Conservation (phyloP, 1,140 invertebrate species). For the Dinoponera quadriceps region DNA sequence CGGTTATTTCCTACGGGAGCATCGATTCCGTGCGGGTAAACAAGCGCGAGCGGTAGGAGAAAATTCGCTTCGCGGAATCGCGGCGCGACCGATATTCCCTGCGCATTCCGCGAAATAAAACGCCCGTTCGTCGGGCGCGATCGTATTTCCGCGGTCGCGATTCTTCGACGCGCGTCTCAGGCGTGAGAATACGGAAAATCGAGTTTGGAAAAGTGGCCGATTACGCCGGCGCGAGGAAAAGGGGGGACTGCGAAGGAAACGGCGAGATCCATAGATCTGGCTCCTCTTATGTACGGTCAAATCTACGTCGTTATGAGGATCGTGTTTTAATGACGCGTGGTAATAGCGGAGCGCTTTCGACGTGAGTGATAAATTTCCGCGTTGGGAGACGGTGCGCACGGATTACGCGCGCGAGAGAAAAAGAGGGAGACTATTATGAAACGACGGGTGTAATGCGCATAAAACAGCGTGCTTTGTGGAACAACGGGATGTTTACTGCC, state of each 20-base stretch:
- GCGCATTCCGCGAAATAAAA: constrained; percentile 21
- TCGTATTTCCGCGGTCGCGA: constrained; percentile 31
- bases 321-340: neutral
- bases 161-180: neutral
- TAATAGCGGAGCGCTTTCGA: too few species aligned
- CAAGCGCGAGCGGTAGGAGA: neutral
- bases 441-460: neutral
- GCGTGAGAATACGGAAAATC: constrained; percentile 15
- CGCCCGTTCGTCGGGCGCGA: neutral
- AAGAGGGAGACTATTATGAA: too few species aligned
- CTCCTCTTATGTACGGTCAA: neutral
- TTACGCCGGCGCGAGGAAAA: too few species aligned
- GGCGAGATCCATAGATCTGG: neutral
- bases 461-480: neutral
- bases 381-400: too few species aligned
- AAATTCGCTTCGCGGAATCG: constrained; percentile 41
- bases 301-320: neutral
- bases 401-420: too few species aligned
- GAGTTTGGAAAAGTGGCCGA: neutral
- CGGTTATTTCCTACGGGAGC: constrained; percentile 27
- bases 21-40: constrained; percentile 31
- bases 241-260: too few species aligned
- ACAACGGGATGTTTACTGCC: constrained; percentile 13
- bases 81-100: constrained; percentile 38
- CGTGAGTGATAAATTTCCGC: too few species aligned